Evolutionary conservation across 2,113 vertebrate species (phyloP).

Genomic region (Tiliqua scincoides): DNA sequence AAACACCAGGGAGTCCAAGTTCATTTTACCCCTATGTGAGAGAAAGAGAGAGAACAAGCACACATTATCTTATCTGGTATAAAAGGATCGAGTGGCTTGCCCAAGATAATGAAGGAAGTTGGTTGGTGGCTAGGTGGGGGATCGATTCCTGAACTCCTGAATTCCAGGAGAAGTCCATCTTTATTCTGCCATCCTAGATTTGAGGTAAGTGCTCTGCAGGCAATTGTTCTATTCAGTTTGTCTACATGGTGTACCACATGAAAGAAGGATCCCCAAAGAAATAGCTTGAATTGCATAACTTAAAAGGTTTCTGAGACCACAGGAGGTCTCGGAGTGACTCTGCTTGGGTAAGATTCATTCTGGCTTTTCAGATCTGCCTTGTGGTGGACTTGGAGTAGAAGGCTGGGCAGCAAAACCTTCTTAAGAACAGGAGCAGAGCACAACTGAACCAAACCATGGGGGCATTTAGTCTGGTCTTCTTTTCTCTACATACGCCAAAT

Average conservation of each 20-base stretch:
- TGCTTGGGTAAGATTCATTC: background rate
- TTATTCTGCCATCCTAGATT: background rate
- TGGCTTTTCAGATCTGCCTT: background rate
- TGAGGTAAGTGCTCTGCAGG: background rate
- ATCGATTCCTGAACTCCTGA: background rate
- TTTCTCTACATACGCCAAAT: background rate
- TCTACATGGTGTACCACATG: background rate
- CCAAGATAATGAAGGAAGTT: background rate
- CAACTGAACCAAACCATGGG: background rate
- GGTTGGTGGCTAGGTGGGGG: background rate
- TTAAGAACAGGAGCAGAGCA: background rate
- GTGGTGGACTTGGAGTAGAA: background rate
- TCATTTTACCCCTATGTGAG: background rate
- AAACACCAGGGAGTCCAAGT: background rate
- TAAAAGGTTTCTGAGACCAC: background rate
- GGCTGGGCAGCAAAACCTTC: background rate
- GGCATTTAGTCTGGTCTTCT: background rate
- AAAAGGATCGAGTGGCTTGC: background rate
- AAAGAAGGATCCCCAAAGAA: background rate
- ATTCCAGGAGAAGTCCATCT: background rate
- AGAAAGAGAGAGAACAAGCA: background rate
- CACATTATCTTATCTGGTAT: background rate
- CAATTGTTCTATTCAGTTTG: background rate
- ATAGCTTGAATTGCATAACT: background rate
- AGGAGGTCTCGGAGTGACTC: background rate